Conservation (phyloP, 2,797 vertebrate species). For the Gobio occitaniae region DNA sequence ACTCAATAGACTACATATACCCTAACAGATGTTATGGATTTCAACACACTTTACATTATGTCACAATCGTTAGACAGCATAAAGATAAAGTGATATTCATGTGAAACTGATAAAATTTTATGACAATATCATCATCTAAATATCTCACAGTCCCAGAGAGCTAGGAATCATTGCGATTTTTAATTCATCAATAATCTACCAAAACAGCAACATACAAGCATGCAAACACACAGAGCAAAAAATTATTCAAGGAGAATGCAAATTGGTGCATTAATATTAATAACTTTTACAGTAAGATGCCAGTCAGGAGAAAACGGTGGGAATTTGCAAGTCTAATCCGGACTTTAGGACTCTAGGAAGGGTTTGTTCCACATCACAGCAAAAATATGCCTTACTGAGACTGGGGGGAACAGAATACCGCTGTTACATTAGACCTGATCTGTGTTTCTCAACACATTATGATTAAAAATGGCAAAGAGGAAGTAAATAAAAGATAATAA, state of each 20-base stretch:
- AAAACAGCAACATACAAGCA: constrained; percentile 26
- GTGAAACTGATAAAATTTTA: constrained; percentile 41
- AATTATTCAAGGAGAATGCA: constrained; percentile 46
- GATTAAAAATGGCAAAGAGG: constrained; percentile 41
- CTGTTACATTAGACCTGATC: constrained; percentile 65
- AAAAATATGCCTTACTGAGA: constrained; percentile 55
- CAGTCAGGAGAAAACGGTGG: constrained; percentile 41
- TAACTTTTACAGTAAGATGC: constrained; percentile 45
- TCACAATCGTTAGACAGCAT: constrained; percentile 11
- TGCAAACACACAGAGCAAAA: constrained; percentile 48
- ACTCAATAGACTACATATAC: not conserved
- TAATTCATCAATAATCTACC: constrained; percentile 54
- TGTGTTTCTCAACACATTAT: constrained; percentile 67
- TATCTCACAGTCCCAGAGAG: not conserved
- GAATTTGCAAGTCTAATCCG: constrained; percentile 66
- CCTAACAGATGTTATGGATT: constrained; percentile 11
- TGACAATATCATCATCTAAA: constrained; percentile 52
- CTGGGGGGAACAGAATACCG: constrained; percentile 57
- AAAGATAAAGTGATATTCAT: constrained; percentile 8
- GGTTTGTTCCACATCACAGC: constrained; percentile 63
- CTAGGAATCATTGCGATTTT: not conserved
- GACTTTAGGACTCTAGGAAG: constrained; percentile 66
- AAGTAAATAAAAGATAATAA: constrained; percentile 5
- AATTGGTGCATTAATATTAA: constrained; percentile 54
- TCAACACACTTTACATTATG: not conserved